Percentiles rank a stretch among this genome's conserved stretches.
These are phyloP conservation scores for Bovichtus diacanthus DNA, from an alignment of 2,797 vertebrate species.

Conservation along the genomic window DNA sequence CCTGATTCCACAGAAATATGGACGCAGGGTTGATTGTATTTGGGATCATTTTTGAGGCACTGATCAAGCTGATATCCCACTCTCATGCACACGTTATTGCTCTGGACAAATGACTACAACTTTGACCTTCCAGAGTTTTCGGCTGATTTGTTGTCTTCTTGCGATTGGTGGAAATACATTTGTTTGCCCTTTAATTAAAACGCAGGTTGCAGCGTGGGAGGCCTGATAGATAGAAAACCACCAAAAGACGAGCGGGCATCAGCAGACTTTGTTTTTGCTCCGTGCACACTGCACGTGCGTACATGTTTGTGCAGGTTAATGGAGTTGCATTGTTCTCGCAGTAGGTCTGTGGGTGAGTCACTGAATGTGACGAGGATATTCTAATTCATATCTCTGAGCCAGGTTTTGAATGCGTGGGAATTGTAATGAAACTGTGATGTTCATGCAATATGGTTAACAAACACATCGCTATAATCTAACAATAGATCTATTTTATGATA, in stretches of 20 bases:
- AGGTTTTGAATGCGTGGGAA: neutral
- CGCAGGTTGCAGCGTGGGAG: constrained; percentile 2
- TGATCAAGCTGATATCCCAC: neutral
- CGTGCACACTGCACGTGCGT: neutral
- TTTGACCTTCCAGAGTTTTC: constrained; percentile 38
- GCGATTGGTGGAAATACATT: constrained; percentile 26
- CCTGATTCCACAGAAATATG: neutral
- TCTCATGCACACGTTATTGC: constrained; percentile 10
- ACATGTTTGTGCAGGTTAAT: neutral
- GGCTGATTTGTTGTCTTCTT: constrained; percentile 5
- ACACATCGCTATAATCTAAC: constrained; percentile 15
- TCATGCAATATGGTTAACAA: constrained; percentile 1
- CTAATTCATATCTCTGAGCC: neutral
- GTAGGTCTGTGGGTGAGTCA: constrained; percentile 19
- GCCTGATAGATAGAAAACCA: too few relatives aligned
- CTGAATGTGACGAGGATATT: neutral
- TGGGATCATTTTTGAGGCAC: neutral
- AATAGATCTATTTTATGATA: constrained; percentile 16
- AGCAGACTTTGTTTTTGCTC: neutral
- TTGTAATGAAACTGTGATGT: neutral
- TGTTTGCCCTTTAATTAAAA: constrained; percentile 53
- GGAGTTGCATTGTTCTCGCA: neutral
- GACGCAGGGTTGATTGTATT: neutral
- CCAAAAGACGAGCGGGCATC: neutral
- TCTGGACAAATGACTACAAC: constrained; percentile 28